phyloP scores from a whole-genome alignment of 2,888 invertebrate species.

The Nephrotoma appendiculata region DNA sequence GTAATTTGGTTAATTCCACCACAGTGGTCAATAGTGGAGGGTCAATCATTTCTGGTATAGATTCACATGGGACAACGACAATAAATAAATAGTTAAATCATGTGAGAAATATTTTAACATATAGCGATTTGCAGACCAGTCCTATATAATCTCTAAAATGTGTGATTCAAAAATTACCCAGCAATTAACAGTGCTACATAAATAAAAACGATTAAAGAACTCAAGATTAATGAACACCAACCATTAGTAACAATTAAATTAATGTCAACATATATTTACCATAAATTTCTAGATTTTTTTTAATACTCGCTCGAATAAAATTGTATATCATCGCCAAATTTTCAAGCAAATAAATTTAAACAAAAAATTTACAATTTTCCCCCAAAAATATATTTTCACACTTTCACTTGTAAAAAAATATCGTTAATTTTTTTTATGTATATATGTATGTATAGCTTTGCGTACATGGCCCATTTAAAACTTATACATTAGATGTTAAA shows the following conservation, averaged over 20 bases:
- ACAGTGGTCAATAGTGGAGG: no score
- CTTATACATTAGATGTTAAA: not conserved
- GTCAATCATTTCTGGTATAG: no score
- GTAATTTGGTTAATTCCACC: no score
- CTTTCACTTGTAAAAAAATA: not conserved
- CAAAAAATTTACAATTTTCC: not conserved
- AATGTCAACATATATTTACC: not conserved
- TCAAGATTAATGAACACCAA: not conserved
- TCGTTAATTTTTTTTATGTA: not conserved
- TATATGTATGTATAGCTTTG: not conserved
- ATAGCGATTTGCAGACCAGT: no score
- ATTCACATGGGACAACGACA: no score
- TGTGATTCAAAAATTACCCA: no score
- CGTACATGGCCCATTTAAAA: not conserved
- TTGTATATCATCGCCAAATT: not conserved
- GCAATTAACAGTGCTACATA: no score
- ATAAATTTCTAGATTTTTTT: not conserved
- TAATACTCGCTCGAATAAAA: not conserved
- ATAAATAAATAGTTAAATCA: no score
- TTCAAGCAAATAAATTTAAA: not conserved
- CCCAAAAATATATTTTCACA: not conserved
- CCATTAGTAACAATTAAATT: not conserved
- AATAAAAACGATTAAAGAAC: not conserved
- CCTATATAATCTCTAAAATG: no score
- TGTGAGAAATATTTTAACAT: no score